Evolutionary conservation across 2,113 vertebrate species (phyloP), one percentile per base, ranked within the genome.

Genomic region (Aldabrachelys gigantea): DNA sequence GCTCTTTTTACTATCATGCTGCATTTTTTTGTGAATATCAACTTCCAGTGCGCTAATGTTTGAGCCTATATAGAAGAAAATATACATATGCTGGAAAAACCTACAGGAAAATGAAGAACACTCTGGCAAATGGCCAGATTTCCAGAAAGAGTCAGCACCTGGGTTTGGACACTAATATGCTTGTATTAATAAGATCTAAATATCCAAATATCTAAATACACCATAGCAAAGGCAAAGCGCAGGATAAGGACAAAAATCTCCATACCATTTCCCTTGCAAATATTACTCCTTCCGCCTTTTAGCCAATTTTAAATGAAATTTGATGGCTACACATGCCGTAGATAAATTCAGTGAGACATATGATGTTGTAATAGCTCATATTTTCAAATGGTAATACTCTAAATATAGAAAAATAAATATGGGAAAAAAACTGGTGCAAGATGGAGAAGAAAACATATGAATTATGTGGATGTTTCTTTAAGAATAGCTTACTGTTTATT

Each of bases 291-390:
- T 47, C 41, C 4, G 22, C 85, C 0, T 14, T 89, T 95, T 79
- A 81, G 53, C 78, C 50, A 12, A 19, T 50, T 92, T 81, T 93
- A 75, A 21, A 16, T 88, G 7, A 47, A 84, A 13, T 86, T 92
- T 38, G 25, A 1, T 75, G 85, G 47, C 0, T 4, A 89, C 24
- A 47, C 41, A 78, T 72, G 24, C 13, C 24, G 2, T 78, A 35
- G 16, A 8, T 19, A 21, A 25, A 21, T 82, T 69, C 47, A 5
- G 6, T 47, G 35, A 29, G 27, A 79, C 44, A 62, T 78, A 72
- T n/a, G 69, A 2, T 12, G 78, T 88, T 41, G 12, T 2, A 69
- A 8, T 8, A 35, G 75, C 83, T 21, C 85, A 57, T 62, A 5
- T 4, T 78, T 84, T 49, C 14, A 87, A 88, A 91, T 2, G 5